Evolutionary conservation across 2,888 invertebrate species (phyloP), one percentile per base, ranked within the genome.

Genomic region (Lymantria monacha): DNA sequence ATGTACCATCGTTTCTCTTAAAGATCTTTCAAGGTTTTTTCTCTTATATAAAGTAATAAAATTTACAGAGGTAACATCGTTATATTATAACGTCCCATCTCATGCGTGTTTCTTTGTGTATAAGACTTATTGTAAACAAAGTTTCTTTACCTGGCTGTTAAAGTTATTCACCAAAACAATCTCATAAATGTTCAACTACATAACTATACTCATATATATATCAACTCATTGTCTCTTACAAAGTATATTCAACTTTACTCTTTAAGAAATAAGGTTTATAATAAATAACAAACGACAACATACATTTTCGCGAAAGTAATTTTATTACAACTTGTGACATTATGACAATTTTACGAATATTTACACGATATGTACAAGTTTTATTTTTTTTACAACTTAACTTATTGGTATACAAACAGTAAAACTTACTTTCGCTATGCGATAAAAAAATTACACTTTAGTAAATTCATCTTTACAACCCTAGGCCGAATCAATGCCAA

Each of bases 341-440:
- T 76, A 76, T 81, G 83, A 86, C 83, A 83, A 83, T 66, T 65
- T 70, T 75, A 79, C 71, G 73, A 83, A 79, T 89, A 88, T 89
- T 86, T 88, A 90, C 90, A 90, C 79, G 90, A 89, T 90, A 90
- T 90, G 89, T 90, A 90, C 90, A 90, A 22, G 3, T 22, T 2
- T 22, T 22, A 22, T 22, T 22, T 79, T 71, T 72, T 84, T 81
- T 87, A 88, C 85, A 87, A 59, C 60, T 67, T 63, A 69, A 69
- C 33, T 62, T 63, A 78, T 59, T 69, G 71, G 82, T 86, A 86
- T 86, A 87, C 83, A 82, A 79, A 83, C 71, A 74, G 79, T 76
- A 72, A 74, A 71, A 72, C 72, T 82, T 76, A 76, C 69, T 75
- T 61, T 81, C 81, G 85, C 83, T 81, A 78, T 72, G 83, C 86